Evolutionary conservation across 2,113 vertebrate species (phyloP).

Genomic region (Callospermophilus lateralis): DNA sequence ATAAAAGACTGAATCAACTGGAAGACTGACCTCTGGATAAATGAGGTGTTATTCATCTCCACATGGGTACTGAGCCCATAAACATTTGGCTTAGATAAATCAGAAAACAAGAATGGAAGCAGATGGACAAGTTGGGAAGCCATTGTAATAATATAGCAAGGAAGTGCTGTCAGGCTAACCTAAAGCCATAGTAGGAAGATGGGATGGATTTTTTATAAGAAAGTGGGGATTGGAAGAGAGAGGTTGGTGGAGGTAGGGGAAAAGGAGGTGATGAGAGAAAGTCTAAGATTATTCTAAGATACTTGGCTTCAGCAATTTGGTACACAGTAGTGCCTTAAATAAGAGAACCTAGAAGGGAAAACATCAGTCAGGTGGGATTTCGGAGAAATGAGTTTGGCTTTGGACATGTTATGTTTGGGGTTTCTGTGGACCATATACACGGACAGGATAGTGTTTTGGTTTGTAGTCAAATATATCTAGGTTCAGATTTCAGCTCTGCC

Average conservation of each 20-base stretch:
- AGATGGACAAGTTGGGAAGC: slow-evolving; percentile 42
- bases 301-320: slow-evolving; percentile 52
- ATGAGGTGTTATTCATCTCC: slow-evolving; percentile 12
- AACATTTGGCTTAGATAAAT: slow-evolving; percentile 17
- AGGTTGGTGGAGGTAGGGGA: neutral
- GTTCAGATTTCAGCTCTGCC: slow-evolving; percentile 41
- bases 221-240: neutral
- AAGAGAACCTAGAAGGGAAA: slow-evolving; percentile 35
- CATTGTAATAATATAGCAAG: neutral
- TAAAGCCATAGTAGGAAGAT: slow-evolving; percentile 17
- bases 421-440: neutral
- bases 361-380: neutral
- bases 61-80: neutral
- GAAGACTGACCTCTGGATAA: slow-evolving; percentile 32
- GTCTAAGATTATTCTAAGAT: slow-evolving; percentile 39
- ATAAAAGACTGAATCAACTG: neutral
- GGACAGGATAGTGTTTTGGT: slow-evolving; percentile 9
- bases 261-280: neutral
- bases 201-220: slow-evolving; percentile 27
- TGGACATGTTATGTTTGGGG: slow-evolving; percentile 5
- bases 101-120: slow-evolving; percentile 47
- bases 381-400: neutral
- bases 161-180: slow-evolving; percentile 19
- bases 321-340: neutral
- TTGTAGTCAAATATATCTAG: slow-evolving; percentile 53